Evolutionary conservation across 2,113 vertebrate genomes (phyloP), one percentile per base, ranked within the genome.

Genomic region (Excalfactoria chinensis): DNA sequence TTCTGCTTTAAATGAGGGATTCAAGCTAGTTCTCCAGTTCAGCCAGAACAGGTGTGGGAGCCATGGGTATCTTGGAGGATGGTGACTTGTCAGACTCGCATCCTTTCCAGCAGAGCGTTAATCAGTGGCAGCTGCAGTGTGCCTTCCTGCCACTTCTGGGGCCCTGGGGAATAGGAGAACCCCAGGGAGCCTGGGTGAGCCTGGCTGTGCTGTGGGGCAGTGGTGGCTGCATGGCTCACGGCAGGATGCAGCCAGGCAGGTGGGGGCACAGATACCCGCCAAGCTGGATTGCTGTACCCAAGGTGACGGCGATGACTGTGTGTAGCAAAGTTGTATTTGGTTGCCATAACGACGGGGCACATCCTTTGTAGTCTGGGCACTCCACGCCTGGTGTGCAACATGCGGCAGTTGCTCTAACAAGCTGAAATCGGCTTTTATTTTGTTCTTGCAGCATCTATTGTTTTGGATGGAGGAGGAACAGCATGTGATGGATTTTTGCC

Each of bases 261-360:
- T 70, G 77, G 53, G 83, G 68, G 37, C n/a, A 20, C 28, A 87
- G 62, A 75, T 64, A 71, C 46, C 35, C 78, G 73, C 43, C 93
- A 14, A 22, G 19, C 40, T 92, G 88, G 59, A 78, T 93, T 93
- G 95, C 83, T 70, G 90, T 70, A 71, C 66, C 76, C 75, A 75
- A 35, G 40, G 86, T 81, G 74, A 79, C 83, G 70, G 63, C 3
- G 32, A 55, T 1, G 43, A 75, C 93, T 59, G 35, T 18, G 22
- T 93, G 80, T 85, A 83, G 92, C 43, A 75, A 83, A 97, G 87
- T 91, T 95, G 89, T 91, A 43, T 95, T 90, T 91, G 88, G 97
- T 97, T 97, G 89, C 97, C 96, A 90, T 97, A 97, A 97, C 96
- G 96, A 97, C 87, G 3, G 93, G 92, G 90, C 35, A 23, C 91